Evolutionary conservation across 1,140 invertebrate species (phyloP), one percentile per base, ranked within the genome.

Genomic region (Limonius californicus): DNA sequence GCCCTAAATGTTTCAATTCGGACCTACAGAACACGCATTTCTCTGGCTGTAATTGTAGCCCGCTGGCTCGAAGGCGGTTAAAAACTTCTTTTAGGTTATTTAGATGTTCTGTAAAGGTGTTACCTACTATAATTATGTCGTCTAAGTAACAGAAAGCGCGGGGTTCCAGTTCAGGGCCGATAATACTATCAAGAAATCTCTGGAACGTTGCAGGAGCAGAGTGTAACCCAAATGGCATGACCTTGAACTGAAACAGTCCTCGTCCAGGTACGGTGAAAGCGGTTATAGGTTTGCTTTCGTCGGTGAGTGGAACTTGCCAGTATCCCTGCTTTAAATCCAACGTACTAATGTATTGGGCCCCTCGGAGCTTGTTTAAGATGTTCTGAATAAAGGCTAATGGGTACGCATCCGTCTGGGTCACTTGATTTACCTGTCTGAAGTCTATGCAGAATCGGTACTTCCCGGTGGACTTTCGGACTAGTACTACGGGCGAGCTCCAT

Each of bases 131-230:
- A 7, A 70, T 60, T 4, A 71, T 62, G 7, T 63, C 72, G 61
- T 72, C 71, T 23, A 71, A 55, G 42, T 68, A 73, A 0, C 65
- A 56, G 30, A 66, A 64, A 42, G 57, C 77, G 72, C 7, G 68
- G 68, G 9, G 79, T 74, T 67, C 78, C 75, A 65, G n/a, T 32
- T 65, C 39, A 19, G 66, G 54, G 0, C 73, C 66, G 2, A 82
- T 62, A 7, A 61, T 30, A 4, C 14, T 56, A 19, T 61, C 14
- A 57, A 64, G 11, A 47, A 63, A 50, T 19, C 73, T 18, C 42
- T 77, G 70, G n/a, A 32, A 62, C 1, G 64, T 68, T 0, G 74
- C 70, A 2, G n/a, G n/a, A n/a, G n/a, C n/a, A n/a, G n/a, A n/a
- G n/a, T n/a, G n/a, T n/a, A n/a, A n/a, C n/a, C n/a, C n/a, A n/a